Conservation (phyloP, 2,888 invertebrate species). For the Nipponacmea schrenckii region DNA sequence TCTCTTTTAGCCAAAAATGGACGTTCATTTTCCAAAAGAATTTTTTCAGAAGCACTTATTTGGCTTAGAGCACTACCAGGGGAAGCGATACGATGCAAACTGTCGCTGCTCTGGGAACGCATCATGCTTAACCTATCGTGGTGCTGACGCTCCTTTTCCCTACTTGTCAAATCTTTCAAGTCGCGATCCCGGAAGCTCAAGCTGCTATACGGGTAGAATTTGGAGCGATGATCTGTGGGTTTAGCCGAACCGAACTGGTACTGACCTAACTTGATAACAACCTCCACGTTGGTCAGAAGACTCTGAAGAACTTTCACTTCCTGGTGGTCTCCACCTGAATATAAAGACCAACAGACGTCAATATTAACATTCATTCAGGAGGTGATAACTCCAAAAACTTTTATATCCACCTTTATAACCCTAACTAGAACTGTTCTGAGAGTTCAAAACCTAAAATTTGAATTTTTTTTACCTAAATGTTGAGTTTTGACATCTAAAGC, state of each 20-base stretch:
- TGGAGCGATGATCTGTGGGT: slow-evolving; percentile 35
- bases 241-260: slow-evolving; percentile 43
- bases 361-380: too few species aligned
- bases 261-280: slow-evolving; percentile 46
- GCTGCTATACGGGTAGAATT: slow-evolving; percentile 47
- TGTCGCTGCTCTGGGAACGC: slow-evolving; percentile 25
- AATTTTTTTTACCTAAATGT: slow-evolving; percentile 51
- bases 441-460: too few species aligned
- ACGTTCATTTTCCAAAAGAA: slow-evolving; percentile 14
- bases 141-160: neutral
- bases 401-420: too few species aligned
- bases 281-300: slow-evolving; percentile 48
- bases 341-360: slow-evolving; percentile 15
- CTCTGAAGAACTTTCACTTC: slow-evolving; percentile 45
- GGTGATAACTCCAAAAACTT: too few species aligned
- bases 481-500: slow-evolving; percentile 56
- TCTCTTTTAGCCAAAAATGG: neutral
- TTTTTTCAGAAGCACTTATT: slow-evolving; percentile 29
- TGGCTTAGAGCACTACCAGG: slow-evolving; percentile 20
- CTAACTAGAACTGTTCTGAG: too few species aligned
- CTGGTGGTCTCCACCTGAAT: slow-evolving; percentile 52
- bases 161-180: slow-evolving; percentile 32
- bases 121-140: neutral
- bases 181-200: slow-evolving; percentile 53
- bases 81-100: slow-evolving; percentile 17